These are phyloP conservation scores for Melanotaenia nigrans DNA, from an alignment of 2,797 vertebrate species.

Conservation along the genomic window DNA sequence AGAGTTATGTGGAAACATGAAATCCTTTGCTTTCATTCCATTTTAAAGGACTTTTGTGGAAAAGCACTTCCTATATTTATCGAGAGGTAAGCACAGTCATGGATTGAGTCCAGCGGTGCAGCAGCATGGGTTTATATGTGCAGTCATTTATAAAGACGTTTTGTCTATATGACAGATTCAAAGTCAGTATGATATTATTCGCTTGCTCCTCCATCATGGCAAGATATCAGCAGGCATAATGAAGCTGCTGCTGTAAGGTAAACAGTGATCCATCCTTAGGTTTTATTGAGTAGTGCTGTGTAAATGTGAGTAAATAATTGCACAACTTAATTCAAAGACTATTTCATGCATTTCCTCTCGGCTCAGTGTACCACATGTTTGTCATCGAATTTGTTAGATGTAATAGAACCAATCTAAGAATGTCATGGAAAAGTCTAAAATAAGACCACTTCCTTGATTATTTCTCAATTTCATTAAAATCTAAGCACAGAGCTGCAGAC, in stretches of 20 bases:
- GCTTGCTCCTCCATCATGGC: slow-evolving; percentile 6
- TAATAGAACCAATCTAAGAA: not conserved
- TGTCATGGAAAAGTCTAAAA: not conserved
- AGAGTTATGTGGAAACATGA: slow-evolving; percentile 51
- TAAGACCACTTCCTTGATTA: not conserved
- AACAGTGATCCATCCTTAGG: slow-evolving; percentile 17
- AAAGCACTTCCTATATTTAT: slow-evolving; percentile 22
- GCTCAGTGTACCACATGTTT: not conserved
- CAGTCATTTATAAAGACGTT: slow-evolving; percentile 22
- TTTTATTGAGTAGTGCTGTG: not conserved
- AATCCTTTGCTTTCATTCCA: slow-evolving; percentile 35
- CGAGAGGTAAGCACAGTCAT: slow-evolving; percentile 26
- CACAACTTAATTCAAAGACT: not conserved
- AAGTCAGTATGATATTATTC: slow-evolving; percentile 39
- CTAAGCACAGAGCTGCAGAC: not conserved
- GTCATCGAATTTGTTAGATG: not conserved
- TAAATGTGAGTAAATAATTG: not conserved
- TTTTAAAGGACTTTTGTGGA: slow-evolving; percentile 55
- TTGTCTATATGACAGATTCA: slow-evolving; percentile 26
- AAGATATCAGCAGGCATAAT: not conserved
- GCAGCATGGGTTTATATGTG: slow-evolving; percentile 4
- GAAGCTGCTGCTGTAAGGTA: slow-evolving; percentile 14
- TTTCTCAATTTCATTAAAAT: not conserved
- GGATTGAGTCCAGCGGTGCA: slow-evolving; percentile 21
- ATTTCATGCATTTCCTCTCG: not conserved